phyloP scores from a whole-genome alignment of 2,113 vertebrate species.

The Parus major region DNA sequence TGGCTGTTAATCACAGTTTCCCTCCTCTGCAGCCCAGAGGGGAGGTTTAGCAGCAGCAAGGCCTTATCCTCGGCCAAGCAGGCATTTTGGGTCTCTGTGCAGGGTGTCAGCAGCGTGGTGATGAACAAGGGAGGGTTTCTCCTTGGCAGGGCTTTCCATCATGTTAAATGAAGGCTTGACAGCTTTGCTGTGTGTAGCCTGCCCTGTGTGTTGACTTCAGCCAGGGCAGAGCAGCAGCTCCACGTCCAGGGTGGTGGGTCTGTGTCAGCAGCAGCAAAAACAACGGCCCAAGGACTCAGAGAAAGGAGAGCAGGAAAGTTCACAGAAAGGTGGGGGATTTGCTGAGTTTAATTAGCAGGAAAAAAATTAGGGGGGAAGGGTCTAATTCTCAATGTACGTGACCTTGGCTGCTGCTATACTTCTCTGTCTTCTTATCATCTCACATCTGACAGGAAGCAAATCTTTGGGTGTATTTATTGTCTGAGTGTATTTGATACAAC shows the following conservation, averaged over 20 bases:
- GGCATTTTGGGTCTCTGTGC: background rate
- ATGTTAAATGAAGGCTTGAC: conserved; percentile 32
- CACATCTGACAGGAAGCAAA: background rate
- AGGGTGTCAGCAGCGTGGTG: background rate
- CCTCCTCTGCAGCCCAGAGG: background rate
- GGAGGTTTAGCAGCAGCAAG: conserved; percentile 9
- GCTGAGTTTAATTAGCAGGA: background rate
- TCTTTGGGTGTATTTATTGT: background rate
- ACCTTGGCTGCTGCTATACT: background rate
- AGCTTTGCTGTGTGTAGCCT: background rate
- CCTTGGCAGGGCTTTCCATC: conserved; percentile 45
- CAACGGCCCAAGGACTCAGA: background rate
- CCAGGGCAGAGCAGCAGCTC: background rate
- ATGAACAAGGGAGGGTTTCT: conserved; percentile 39
- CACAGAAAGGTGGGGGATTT: background rate
- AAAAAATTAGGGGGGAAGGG: background rate
- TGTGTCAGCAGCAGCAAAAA: background rate
- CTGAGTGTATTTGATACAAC: background rate
- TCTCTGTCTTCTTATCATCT: background rate
- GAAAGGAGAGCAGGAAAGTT: background rate
- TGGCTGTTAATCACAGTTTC: background rate
- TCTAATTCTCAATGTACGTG: background rate
- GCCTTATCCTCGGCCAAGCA: background rate
- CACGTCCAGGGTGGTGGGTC: background rate
- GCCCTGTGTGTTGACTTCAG: background rate